phyloP scores from a whole-genome alignment of 2,113 vertebrate species.

The Speoplatyrhinus poulsoni region DNA sequence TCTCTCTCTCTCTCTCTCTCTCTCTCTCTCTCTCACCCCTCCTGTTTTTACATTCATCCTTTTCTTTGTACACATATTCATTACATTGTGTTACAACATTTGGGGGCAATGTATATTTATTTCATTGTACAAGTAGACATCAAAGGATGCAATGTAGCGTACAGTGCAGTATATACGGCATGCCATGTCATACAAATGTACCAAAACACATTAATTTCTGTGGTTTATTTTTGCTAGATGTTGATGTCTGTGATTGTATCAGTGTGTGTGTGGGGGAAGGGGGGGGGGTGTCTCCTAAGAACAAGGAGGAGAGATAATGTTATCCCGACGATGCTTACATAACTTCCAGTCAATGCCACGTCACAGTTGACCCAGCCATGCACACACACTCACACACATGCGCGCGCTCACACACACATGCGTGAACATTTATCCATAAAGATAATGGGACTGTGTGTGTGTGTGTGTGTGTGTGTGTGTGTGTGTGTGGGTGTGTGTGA shows the following conservation, averaged over 20 bases:
- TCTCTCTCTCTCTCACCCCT: background rate
- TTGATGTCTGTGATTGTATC: no score
- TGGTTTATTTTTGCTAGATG: no score
- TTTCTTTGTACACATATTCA: conserved; percentile 6
- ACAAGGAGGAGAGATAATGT: conserved; percentile 71
- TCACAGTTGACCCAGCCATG: conserved; percentile 61
- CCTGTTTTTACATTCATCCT: background rate
- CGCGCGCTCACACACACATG: conserved; percentile 26
- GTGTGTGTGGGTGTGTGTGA: conserved; percentile 7
- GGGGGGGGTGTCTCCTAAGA: conserved; percentile 32
- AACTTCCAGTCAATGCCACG: conserved; percentile 74
- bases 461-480: conserved; percentile 12
- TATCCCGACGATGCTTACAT: conserved; percentile 71
- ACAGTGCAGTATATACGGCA: no score
- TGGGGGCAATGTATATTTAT: no score
- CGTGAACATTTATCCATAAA: conserved; percentile 8
- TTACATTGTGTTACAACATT: background rate
- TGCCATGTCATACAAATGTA: no score
- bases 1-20: conserved; percentile 14
- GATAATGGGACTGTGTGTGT: conserved; percentile 11
- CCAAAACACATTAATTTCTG: no score
- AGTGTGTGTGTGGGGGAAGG: conserved; percentile 14
- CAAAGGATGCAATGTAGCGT: no score
- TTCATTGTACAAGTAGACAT: no score
- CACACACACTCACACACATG: conserved; percentile 15